Conservation (phyloP, 2,113 vertebrate genomes). For the Ibidorhyncha struthersii region DNA sequence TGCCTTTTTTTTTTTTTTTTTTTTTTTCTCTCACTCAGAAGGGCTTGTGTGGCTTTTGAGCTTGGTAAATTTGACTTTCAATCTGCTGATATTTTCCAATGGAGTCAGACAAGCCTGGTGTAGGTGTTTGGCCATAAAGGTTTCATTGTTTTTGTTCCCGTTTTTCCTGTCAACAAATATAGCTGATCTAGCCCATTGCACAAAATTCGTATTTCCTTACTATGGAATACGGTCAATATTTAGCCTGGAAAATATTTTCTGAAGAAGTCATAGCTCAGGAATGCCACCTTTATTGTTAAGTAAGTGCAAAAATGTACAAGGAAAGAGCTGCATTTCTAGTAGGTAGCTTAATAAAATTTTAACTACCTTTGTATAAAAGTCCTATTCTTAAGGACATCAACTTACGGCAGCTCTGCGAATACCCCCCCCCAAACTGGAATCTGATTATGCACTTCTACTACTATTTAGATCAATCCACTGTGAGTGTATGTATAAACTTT, state of each 20-base stretch:
- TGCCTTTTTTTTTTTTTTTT: too few species aligned
- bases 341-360: not conserved
- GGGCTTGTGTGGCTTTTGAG: not conserved
- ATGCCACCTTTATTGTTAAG: not conserved
- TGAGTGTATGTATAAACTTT: not conserved
- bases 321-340: not conserved
- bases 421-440: not conserved
- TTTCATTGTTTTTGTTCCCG: not conserved
- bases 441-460: not conserved
- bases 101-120: not conserved
- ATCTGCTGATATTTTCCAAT: not conserved
- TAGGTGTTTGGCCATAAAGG: not conserved
- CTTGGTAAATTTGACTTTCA: not conserved
- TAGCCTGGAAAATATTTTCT: not conserved
- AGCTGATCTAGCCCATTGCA: not conserved
- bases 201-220: not conserved
- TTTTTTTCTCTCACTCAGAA: not conserved
- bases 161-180: not conserved
- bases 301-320: not conserved
- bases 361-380: not conserved
- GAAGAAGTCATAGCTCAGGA: not conserved
- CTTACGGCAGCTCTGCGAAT: fast-evolving
- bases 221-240: not conserved
- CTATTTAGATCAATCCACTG: not conserved
- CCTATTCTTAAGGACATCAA: not conserved